These are phyloP conservation scores for Sorex araneus DNA, from an alignment of 2,113 vertebrate species.

Conservation along the genomic window DNA sequence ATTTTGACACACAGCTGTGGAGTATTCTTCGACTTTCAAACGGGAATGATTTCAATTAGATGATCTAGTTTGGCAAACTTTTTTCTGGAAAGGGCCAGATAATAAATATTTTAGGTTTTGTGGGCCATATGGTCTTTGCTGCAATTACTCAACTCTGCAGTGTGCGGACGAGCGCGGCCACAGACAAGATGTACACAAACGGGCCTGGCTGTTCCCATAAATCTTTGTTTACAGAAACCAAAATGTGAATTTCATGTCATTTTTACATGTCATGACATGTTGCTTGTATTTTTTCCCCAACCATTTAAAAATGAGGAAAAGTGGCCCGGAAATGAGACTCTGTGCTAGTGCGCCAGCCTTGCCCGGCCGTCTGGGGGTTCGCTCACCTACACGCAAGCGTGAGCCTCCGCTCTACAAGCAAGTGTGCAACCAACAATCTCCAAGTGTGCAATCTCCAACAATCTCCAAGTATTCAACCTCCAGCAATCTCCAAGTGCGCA, in stretches of 20 bases:
- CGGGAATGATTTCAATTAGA: slow-evolving; percentile 47
- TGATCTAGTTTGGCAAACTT: slow-evolving; percentile 9
- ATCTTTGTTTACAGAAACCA: background rate
- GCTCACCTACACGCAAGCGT: no score
- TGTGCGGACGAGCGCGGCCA: background rate
- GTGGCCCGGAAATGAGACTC: no score
- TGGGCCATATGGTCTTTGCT: slow-evolving; percentile 14
- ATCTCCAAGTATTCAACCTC: no score
- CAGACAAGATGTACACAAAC: slow-evolving; percentile 42
- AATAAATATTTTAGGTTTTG: slow-evolving; percentile 58
- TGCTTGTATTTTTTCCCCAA: background rate
- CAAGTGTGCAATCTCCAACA: no score
- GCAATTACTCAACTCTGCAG: background rate
- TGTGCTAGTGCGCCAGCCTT: no score
- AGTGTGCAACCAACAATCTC: no score
- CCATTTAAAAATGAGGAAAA: slow-evolving; percentile 38
- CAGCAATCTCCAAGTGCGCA: no score
- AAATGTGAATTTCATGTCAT: slow-evolving; percentile 56
- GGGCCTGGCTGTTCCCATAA: background rate
- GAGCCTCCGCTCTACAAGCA: no score
- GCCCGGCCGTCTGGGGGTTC: no score
- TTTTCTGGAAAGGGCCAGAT: slow-evolving; percentile 55
- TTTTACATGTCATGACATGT: slow-evolving; percentile 18
- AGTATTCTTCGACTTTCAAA: slow-evolving; percentile 63
- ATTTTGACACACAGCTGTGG: slow-evolving; percentile 50